A percentile compares a stretch with the other conserved stretches of the same genome.
These are phyloP conservation scores for Seira sanloemensis DNA, from an alignment of 2,888 invertebrate species.

Conservation along the genomic window DNA sequence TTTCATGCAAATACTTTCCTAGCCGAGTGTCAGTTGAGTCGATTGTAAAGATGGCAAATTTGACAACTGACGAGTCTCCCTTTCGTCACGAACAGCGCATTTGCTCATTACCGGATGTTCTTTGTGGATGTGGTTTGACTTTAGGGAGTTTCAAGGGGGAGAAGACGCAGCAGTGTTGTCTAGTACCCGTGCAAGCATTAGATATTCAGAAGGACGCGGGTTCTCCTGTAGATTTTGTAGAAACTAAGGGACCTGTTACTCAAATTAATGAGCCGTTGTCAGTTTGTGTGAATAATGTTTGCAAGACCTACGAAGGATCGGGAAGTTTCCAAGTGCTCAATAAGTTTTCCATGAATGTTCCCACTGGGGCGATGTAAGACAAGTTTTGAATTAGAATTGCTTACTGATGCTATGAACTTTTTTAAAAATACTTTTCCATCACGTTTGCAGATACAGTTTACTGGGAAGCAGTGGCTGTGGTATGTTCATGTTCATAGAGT, in stretches of 20 bases:
- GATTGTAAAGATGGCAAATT: too few relatives aligned
- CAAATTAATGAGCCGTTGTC: neutral
- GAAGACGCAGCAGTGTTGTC: neutral
- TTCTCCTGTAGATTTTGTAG: too few relatives aligned
- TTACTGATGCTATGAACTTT: too few relatives aligned
- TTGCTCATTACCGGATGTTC: conserved; percentile 32
- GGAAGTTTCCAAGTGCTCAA: neutral
- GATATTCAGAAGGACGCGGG: too few relatives aligned
- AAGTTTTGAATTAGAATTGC: neutral
- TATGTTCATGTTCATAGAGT: conserved; percentile 90
- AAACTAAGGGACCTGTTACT: too few relatives aligned
- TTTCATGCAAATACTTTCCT: too few relatives aligned
- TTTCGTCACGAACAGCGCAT: too few relatives aligned
- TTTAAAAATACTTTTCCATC: neutral
- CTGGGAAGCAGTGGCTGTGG: conserved; percentile 80
- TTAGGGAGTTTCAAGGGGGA: neutral
- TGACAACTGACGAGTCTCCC: too few relatives aligned
- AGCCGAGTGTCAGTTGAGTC: too few relatives aligned
- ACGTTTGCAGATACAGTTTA: conserved; percentile 46
- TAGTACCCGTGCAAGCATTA: neutral
- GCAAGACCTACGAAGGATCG: neutral
- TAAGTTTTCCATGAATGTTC: conserved; percentile 49
- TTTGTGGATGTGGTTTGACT: conserved; percentile 11
- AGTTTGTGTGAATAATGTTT: neutral
- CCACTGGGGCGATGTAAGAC: conserved; percentile 51